A percentile compares a stretch with the other conserved stretches of the same genome.
Evolutionary conservation across 37 sponge, comb jelly and placozoan genomes (phyloP).

Genomic region (Tethya wilhelma): DNA sequence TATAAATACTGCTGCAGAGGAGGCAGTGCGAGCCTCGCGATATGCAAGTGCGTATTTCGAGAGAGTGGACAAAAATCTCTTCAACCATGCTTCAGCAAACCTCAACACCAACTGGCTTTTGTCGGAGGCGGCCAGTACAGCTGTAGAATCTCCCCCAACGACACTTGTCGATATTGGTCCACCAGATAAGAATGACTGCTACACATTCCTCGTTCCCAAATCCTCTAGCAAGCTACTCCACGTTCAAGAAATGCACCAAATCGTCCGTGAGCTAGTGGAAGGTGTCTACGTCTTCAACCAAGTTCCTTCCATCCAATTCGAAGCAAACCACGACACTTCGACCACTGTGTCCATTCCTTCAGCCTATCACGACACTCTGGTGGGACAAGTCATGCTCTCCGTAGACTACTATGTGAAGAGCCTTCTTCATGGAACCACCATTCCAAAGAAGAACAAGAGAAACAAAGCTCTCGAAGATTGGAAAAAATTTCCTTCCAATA

Average conservation of each 20-base stretch:
- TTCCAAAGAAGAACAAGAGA: conserved; percentile 66
- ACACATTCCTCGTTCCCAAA: conserved; percentile 27
- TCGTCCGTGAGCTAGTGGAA: conserved; percentile 77
- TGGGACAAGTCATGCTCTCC: conserved; percentile 66
- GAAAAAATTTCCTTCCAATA: conserved; percentile 46
- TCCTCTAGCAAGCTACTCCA: conserved; percentile 21
- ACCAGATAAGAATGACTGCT: background rate
- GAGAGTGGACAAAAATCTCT: conserved; percentile 57
- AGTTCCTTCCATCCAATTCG: conserved; percentile 64
- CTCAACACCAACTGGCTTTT: conserved; percentile 72
- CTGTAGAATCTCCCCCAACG: background rate
- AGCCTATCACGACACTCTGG: conserved; percentile 81
- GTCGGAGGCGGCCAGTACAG: background rate
- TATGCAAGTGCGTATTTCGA: conserved; percentile 74
- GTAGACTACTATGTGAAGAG: conserved; percentile 66
- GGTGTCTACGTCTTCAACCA: conserved; percentile 92
- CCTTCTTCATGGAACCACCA: conserved; percentile 69
- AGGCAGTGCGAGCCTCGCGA: conserved; percentile 32
- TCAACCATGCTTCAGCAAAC: conserved; percentile 59
- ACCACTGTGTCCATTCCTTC: conserved; percentile 61
- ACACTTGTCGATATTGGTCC: conserved; percentile 1
- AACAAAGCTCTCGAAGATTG: conserved; percentile 52
- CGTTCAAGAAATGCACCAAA: conserved; percentile 76
- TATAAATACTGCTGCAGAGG: conserved; percentile 22
- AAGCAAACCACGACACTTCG: conserved; percentile 70